Evolutionary conservation across 2,888 invertebrate species (phyloP).

Genomic region (Aphidius colemani): DNA sequence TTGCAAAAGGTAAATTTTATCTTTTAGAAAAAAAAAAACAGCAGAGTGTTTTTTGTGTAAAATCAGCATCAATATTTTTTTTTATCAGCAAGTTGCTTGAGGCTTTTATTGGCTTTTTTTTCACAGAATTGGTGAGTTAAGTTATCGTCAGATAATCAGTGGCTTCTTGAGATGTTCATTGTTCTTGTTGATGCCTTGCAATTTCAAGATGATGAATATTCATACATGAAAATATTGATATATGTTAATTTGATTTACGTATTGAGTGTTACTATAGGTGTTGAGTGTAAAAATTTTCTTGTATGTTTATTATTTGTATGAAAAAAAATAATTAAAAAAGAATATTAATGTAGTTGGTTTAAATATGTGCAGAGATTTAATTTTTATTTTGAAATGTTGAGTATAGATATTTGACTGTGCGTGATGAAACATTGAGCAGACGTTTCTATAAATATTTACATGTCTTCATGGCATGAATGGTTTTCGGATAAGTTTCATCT

Average conservation of each 20-base stretch:
- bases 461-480: constrained; percentile 5
- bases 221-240: neutral
- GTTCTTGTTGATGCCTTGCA: neutral
- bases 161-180: constrained; percentile 14
- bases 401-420: constrained; percentile 7
- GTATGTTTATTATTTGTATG: neutral
- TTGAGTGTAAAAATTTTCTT: neutral
- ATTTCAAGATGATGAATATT: neutral
- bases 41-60: neutral
- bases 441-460: constrained; percentile 24
- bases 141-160: neutral
- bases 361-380: neutral
- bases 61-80: too few relatives aligned
- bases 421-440: constrained; percentile 20
- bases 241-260: neutral
- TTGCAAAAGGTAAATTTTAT: too few relatives aligned
- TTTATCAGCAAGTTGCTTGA: too few relatives aligned
- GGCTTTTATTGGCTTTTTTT: too few relatives aligned
- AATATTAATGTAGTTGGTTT: too few relatives aligned
- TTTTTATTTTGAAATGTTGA: neutral
- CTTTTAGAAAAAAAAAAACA: neutral
- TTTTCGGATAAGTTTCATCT: constrained; percentile 12
- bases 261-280: too few relatives aligned
- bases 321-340: constrained; percentile 2
- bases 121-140: neutral